Conservation (phyloP, 2,888 invertebrate genomes). For the Mesochorus sp. region DNA sequence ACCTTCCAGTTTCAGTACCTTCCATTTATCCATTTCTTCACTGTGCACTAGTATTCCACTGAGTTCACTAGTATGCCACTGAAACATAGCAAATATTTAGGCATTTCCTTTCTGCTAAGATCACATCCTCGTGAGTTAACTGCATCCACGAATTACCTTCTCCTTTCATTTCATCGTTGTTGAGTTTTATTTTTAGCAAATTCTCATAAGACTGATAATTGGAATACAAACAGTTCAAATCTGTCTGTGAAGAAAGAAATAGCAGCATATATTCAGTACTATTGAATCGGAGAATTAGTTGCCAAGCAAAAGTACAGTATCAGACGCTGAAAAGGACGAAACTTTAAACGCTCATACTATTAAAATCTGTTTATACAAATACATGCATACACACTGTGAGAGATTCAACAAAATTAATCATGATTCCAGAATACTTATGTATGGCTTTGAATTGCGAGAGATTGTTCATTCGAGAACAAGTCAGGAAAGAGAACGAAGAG, state of each 20-base stretch:
- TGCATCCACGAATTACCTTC: conserved; percentile 5
- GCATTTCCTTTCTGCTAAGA: background rate
- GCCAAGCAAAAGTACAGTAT: too few relatives aligned
- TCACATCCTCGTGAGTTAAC: background rate
- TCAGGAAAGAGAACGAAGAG: background rate
- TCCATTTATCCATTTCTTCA: conserved; percentile 32
- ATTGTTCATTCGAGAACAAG: conserved; percentile 12
- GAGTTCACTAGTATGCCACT: conserved; percentile 10
- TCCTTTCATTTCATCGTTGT: background rate
- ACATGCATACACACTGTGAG: background rate
- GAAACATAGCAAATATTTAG: conserved; percentile 43
- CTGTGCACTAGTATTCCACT: background rate
- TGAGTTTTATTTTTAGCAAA: too few relatives aligned
- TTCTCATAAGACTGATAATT: too few relatives aligned
- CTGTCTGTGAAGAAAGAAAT: too few relatives aligned
- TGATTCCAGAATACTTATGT: conserved; percentile 34
- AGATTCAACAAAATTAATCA: conserved; percentile 34
- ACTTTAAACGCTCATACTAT: background rate
- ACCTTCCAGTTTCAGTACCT: conserved; percentile 4
- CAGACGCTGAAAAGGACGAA: conserved; percentile 22
- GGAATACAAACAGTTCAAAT: too few relatives aligned
- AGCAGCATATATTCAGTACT: too few relatives aligned
- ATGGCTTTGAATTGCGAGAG: conserved; percentile 21
- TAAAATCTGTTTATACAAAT: background rate
- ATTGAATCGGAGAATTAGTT: too few relatives aligned